phyloP scores from a whole-genome alignment of 2,888 invertebrate species.

The Caenorhabditis sulstoni region DNA sequence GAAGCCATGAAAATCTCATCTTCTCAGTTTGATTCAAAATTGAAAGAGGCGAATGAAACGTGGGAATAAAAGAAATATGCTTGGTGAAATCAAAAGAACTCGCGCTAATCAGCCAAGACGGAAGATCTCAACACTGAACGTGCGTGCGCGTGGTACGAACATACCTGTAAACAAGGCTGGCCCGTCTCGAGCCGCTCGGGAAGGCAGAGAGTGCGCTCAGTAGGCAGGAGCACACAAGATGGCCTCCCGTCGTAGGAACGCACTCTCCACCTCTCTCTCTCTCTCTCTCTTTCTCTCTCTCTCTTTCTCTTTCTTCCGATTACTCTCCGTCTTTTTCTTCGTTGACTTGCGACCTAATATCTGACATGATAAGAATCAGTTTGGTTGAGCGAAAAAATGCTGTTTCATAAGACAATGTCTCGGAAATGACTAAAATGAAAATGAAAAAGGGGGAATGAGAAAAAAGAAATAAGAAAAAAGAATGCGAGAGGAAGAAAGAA shows the following conservation, averaged over 20 bases:
- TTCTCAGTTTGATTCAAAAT: too few relatives aligned
- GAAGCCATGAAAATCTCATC: too few relatives aligned
- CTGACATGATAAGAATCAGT: too few relatives aligned
- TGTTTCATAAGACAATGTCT: background rate
- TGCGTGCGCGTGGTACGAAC: slow-evolving; percentile 22
- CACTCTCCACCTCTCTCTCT: background rate
- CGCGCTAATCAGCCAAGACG: background rate
- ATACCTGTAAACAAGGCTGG: slow-evolving; percentile 38
- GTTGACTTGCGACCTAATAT: too few relatives aligned
- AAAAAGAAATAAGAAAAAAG: too few relatives aligned
- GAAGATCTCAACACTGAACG: slow-evolving; percentile 23
- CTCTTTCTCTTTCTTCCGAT: background rate
- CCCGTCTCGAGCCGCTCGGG: slow-evolving; percentile 7
- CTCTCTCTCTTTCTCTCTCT: background rate
- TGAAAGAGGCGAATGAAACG: too few relatives aligned
- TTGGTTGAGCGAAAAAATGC: too few relatives aligned
- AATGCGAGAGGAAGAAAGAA: too few relatives aligned
- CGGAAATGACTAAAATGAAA: too few relatives aligned
- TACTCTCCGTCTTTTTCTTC: background rate
- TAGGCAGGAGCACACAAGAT: slow-evolving; percentile 16
- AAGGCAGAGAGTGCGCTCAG: slow-evolving; percentile 17
- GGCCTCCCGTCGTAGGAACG: slow-evolving; percentile 16
- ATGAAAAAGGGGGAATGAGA: background rate
- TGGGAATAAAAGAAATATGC: too few relatives aligned
- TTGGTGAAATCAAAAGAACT: background rate